A percentile compares a stretch with the other conserved stretches of the same genome.
These are phyloP conservation scores for Athetis lepigone DNA, from an alignment of 2,888 invertebrate genomes.

Conservation along the genomic window DNA sequence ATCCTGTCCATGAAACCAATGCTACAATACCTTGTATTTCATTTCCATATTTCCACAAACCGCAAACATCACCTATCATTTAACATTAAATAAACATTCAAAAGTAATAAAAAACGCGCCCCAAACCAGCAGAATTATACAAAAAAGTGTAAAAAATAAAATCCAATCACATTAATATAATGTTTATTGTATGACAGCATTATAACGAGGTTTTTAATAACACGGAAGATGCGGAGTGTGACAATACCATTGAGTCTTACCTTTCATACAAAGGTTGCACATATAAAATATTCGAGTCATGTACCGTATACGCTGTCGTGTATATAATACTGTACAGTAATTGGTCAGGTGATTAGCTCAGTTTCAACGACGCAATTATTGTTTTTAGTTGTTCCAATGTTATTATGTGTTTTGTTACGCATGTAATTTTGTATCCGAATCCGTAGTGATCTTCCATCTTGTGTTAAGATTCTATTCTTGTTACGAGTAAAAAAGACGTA, in stretches of 20 bases:
- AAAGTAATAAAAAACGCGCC: conserved; percentile 2
- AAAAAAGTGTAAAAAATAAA: conserved; percentile 39
- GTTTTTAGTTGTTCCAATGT: conserved; percentile 57
- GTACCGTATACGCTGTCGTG: conserved; percentile 65
- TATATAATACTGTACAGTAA: conserved; percentile 68
- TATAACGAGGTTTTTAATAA: conserved; percentile 67
- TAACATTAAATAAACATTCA: conserved; percentile 15
- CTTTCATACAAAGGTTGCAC: conserved; percentile 66
- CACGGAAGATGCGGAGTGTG: conserved; percentile 69
- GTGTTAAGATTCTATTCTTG: not conserved
- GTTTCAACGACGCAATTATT: conserved; percentile 70
- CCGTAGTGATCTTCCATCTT: conserved; percentile 6
- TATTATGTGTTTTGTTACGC: conserved; percentile 54
- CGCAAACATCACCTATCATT: not conserved
- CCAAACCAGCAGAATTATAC: conserved; percentile 24
- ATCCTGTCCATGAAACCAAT: not conserved
- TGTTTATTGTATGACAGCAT: conserved; percentile 59
- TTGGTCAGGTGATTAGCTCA: conserved; percentile 72
- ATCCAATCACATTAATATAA: conserved; percentile 53
- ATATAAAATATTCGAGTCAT: conserved; percentile 72
- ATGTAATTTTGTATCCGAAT: conserved; percentile 29
- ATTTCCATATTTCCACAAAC: not conserved
- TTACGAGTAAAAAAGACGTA: no score
- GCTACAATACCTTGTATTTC: not conserved
- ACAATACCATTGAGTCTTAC: conserved; percentile 66